Conservation (phyloP, 2,888 invertebrate genomes). For the Dyspetes luteomarginatus region DNA sequence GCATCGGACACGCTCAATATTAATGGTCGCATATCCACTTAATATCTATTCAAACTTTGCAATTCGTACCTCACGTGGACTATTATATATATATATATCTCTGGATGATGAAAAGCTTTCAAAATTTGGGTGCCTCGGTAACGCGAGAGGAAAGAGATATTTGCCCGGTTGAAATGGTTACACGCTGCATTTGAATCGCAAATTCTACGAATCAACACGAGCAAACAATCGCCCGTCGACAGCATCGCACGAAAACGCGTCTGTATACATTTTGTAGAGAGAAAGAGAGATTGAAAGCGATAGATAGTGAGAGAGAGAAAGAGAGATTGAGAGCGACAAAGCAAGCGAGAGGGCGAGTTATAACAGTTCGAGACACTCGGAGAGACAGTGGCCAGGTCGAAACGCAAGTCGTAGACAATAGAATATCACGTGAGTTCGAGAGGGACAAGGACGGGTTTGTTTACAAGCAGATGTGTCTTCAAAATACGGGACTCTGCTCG, state of each 20-base stretch:
- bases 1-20: background rate
- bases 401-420: too few species aligned
- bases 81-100: background rate
- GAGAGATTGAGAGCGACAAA: too few species aligned
- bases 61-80: background rate
- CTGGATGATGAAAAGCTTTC: slow-evolving; percentile 3
- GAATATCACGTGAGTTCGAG: background rate
- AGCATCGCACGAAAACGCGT: background rate
- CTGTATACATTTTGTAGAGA: background rate
- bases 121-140: slow-evolving; percentile 9
- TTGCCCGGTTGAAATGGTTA: background rate
- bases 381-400: too few species aligned
- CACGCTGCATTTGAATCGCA: slow-evolving; percentile 42
- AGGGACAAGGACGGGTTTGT: background rate
- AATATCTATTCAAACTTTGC: slow-evolving; percentile 21
- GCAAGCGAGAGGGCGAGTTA: too few species aligned
- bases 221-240: slow-evolving; percentile 37
- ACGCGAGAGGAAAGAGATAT: background rate
- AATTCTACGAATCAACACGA: slow-evolving; percentile 48
- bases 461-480: slow-evolving; percentile 47
- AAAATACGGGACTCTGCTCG: background rate
- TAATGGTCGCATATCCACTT: slow-evolving; percentile 8
- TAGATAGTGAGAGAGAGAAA: background rate
- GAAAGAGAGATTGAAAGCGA: background rate
- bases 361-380: too few species aligned